Percentiles rank a stretch among this genome's conserved stretches.
Evolutionary conservation across 1,140 invertebrate species (phyloP).

Genomic region (Tetranychus urticae): DNA sequence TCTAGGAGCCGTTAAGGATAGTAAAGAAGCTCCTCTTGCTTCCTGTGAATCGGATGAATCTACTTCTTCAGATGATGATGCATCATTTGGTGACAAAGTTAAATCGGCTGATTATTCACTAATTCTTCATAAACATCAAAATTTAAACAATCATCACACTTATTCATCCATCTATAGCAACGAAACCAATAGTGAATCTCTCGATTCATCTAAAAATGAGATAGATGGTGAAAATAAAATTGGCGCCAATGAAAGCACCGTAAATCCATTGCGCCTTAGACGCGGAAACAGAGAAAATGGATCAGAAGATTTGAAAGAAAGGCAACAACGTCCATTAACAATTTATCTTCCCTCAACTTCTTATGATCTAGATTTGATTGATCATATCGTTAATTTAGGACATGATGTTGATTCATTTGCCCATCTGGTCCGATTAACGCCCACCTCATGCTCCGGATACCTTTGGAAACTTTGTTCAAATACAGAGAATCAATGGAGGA

Average conservation of each 20-base stretch:
- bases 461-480: conserved; percentile 3
- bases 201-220: neutral
- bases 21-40: no score
- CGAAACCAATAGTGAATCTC: neutral
- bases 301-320: neutral
- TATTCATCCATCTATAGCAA: neutral
- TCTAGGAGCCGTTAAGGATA: no score
- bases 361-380: conserved; percentile 1
- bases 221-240: no score
- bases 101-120: neutral
- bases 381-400: conserved; percentile 1
- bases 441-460: conserved; percentile 4
- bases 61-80: no score
- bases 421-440: neutral
- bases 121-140: neutral
- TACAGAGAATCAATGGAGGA: conserved; percentile 3
- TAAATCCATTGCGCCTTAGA: neutral
- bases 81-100: neutral
- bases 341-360: conserved; percentile 3
- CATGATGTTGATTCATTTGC: conserved; percentile 3
- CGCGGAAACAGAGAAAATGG: no score
- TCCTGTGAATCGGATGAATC: no score
- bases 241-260: no score
- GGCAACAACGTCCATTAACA: conserved; percentile 5
- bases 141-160: neutral